Percentiles rank a stretch among this genome's conserved stretches.
These are phyloP conservation scores for Equus przewalskii DNA, from an alignment of 2,113 vertebrate species.

Conservation along the genomic window DNA sequence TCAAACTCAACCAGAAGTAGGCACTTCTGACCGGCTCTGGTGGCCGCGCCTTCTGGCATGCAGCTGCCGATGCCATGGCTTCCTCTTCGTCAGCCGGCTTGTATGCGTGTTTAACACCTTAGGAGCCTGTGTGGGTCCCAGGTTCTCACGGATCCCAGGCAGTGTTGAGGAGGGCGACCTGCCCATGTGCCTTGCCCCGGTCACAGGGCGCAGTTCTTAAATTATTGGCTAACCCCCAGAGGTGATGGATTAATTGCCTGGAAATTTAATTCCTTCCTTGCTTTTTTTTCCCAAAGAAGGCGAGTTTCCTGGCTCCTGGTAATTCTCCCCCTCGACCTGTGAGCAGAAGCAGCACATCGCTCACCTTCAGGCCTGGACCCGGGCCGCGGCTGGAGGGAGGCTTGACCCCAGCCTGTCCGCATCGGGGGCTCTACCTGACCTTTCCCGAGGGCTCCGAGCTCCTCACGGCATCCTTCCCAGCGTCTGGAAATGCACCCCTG, in stretches of 20 bases:
- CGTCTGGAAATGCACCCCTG: rapidly evolving
- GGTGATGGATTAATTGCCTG: background rate
- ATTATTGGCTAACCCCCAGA: background rate
- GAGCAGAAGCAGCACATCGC: background rate
- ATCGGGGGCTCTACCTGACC: background rate
- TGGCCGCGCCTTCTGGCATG: background rate
- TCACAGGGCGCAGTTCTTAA: background rate
- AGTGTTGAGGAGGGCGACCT: background rate
- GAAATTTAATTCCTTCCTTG: background rate
- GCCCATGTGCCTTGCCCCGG: background rate
- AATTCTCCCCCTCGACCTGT: background rate
- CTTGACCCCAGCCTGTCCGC: too few species aligned
- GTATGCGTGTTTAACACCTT: background rate
- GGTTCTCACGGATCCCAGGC: too few species aligned
- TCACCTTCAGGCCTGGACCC: background rate
- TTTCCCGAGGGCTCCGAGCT: background rate
- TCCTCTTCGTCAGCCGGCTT: background rate
- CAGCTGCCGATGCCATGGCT: too few species aligned
- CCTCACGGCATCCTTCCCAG: rapidly evolving
- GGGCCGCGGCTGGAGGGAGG: too few species aligned
- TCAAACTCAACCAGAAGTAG: too few species aligned
- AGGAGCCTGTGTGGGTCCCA: rapidly evolving
- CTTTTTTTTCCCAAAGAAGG: background rate
- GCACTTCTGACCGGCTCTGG: too few species aligned
- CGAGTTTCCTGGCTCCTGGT: background rate